Base-by-base conservation (phyloP, 2,113 vertebrate species). In the Triplophysa rosa region DNA sequence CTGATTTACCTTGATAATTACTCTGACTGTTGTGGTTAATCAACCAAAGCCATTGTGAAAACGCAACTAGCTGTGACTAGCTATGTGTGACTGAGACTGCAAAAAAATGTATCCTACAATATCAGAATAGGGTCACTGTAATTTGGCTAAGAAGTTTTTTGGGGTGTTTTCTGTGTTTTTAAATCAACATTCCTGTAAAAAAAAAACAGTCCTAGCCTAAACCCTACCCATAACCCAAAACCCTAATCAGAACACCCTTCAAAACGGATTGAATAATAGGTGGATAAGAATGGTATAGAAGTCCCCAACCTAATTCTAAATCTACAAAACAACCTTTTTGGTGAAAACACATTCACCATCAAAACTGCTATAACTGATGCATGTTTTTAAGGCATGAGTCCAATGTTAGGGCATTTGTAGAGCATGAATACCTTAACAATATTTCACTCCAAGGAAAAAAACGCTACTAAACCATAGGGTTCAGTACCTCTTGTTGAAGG, bases 401-500 rank as follows among this genome's bases (percentile, higher is more conserved):
- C 13, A 47, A 47, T 13, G 49, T 49, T 11, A 54, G 26, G 49
- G 21, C 21, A 24, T 49, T 29, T 29, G 3, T 54, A 5, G 23
- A 54, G 11, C 54, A 21, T 54, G 7, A 23, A 72, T 23, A 72
- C 19, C 40, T 58, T 59, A 59, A 37, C 21, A 42, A 58, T 17
- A 68, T 19, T 87, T 91, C 0, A 58, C 10, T 58, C 19, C n/a
- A 24, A 23, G 23, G 24, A 67, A 69, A 5, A 59, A 4, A 26
- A 56, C 10, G 26, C 26, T 8, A 58, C 21, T 4, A 26, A 12
- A 42, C 0, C 19, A 58, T 56, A 7, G 21, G 58, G 12, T 37
- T 12, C 24, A 13, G 61, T 93, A 99, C 97, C 96, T 99, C 97
- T 8, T 97, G 98, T 83, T 99, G 97, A 47, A 99, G 92, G 87